These are phyloP conservation scores for Chorisops tibialis DNA, from an alignment of 2,888 invertebrate species.

Conservation along the genomic window DNA sequence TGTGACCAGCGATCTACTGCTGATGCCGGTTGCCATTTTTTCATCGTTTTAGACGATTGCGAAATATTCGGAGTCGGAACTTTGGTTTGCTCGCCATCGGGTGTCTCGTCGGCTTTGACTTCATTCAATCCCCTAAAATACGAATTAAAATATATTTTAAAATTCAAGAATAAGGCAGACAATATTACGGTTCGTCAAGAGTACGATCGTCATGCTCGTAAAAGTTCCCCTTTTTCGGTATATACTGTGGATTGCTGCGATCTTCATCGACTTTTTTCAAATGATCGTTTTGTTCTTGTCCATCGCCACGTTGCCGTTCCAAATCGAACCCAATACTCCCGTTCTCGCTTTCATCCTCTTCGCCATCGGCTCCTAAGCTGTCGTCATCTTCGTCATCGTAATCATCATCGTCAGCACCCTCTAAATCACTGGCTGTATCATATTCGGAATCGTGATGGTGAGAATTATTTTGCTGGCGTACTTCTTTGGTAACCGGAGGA, in stretches of 20 bases:
- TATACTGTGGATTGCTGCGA: constrained; percentile 93
- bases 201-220: constrained; percentile 95
- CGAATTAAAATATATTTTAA: neutral
- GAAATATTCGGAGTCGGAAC: constrained; percentile 44
- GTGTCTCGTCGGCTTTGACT: constrained; percentile 41
- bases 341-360: constrained; percentile 39
- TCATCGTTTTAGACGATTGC: constrained; percentile 49
- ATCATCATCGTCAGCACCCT: constrained; percentile 45
- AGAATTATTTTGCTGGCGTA: constrained; percentile 39
- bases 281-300: constrained; percentile 60
- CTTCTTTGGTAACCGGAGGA: constrained; percentile 10
- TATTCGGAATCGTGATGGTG: constrained; percentile 53
- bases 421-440: constrained; percentile 52
- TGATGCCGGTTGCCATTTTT: constrained; percentile 51
- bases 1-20: constrained; percentile 74
- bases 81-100: constrained; percentile 44
- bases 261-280: constrained; percentile 86
- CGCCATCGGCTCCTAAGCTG: constrained; percentile 41
- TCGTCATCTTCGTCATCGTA: constrained; percentile 46
- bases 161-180: neutral
- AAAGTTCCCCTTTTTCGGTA: constrained; percentile 92
- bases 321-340: constrained; percentile 31
- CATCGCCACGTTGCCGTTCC: constrained; percentile 69
- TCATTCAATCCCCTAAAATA: constrained; percentile 46
- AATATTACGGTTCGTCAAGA: constrained; percentile 60